Evolutionary conservation across 2,888 invertebrate species (phyloP).

Genomic region (Notodonta ziczac): DNA sequence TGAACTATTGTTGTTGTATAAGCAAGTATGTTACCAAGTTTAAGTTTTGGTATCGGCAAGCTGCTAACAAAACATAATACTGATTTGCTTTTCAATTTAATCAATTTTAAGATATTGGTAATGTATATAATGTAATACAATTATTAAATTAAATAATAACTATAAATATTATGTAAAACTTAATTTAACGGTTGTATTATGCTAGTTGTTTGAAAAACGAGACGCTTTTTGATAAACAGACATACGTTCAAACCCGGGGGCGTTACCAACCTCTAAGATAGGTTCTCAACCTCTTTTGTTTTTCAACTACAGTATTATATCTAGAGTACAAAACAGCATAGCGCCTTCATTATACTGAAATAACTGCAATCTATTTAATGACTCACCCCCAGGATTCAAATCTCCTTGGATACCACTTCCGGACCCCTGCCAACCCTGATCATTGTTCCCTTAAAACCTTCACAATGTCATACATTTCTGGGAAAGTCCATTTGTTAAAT

Average conservation of each 20-base stretch:
- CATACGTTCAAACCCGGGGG: no score
- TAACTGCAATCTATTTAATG: neutral
- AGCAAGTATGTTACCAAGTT: neutral
- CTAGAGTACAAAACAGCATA: no score
- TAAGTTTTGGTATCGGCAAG: neutral
- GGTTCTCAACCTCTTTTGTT: no score
- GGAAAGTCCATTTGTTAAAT: conserved; percentile 5
- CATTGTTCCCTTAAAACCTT: conserved; percentile 2
- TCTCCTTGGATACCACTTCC: conserved; percentile 2
- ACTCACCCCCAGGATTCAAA: neutral
- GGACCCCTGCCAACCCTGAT: conserved; percentile 7
- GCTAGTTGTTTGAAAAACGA: no score
- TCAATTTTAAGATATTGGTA: no score
- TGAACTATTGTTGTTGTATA: neutral
- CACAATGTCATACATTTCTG: conserved; percentile 3
- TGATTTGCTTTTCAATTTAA: neutral
- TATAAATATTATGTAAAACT: no score
- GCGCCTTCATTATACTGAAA: neutral
- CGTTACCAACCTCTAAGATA: no score
- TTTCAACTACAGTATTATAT: no score
- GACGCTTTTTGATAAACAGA: no score
- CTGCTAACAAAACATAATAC: neutral
- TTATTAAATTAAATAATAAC: no score
- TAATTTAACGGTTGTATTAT: no score
- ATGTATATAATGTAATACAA: no score